Evolutionary conservation across 2,797 vertebrate genomes (phyloP).

Genomic region (Characodon lateralis): DNA sequence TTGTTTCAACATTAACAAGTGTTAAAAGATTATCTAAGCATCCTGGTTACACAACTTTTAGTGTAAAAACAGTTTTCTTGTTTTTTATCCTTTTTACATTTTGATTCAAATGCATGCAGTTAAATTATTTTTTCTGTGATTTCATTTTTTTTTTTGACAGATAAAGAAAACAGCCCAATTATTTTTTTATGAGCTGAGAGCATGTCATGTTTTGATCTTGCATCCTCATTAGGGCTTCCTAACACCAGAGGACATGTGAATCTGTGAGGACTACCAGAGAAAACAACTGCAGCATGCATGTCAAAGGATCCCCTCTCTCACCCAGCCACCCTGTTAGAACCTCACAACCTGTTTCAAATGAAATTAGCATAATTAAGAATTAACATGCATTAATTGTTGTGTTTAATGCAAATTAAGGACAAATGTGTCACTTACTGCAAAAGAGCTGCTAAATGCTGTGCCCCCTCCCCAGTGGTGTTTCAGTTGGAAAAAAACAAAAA

Average conservation of each 20-base stretch:
- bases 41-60: not conserved
- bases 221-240: conserved; percentile 76
- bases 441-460: conserved; percentile 89
- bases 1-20: not conserved
- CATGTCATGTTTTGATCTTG: conserved; percentile 76
- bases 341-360: conserved; percentile 90
- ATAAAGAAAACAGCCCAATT: conserved; percentile 69
- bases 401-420: conserved; percentile 92
- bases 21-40: not conserved
- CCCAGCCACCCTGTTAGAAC: conserved; percentile 90
- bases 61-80: not conserved
- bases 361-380: conserved; percentile 99
- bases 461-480: conserved; percentile 83
- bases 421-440: conserved; percentile 92
- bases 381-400: conserved; percentile 98
- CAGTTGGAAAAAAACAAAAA: not conserved
- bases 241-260: conserved; percentile 78
- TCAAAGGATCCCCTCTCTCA: conserved; percentile 83
- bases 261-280: conserved; percentile 80
- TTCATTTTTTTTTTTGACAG: conserved; percentile 50
- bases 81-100: conserved; percentile 13
- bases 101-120: conserved; percentile 41
- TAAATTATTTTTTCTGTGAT: conserved; percentile 36
- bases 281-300: conserved; percentile 80
- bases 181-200: conserved; percentile 65